A percentile compares a stretch with the other conserved stretches of the same genome.
Conservation (phyloP, 2,888 invertebrate genomes). For the Drosophila planitibia region DNA sequence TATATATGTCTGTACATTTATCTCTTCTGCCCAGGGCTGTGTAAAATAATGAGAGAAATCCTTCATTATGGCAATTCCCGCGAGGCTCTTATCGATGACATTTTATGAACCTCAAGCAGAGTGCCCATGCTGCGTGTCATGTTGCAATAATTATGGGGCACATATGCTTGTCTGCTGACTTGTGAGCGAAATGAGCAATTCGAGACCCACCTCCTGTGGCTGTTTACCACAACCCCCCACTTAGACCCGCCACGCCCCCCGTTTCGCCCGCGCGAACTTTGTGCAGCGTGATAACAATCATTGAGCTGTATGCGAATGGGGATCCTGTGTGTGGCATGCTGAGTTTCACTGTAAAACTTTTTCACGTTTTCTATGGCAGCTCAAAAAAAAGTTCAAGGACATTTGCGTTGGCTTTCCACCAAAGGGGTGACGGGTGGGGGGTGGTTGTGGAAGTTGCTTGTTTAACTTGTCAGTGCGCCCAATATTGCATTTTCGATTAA, state of each 20-base stretch:
- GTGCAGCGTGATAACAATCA: constrained; percentile 76
- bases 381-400: constrained; percentile 73
- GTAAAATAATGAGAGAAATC: constrained; percentile 12
- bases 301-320: constrained; percentile 12
- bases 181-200: constrained; percentile 63
- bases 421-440: background rate
- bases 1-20: background rate
- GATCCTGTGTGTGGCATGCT: background rate
- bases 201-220: constrained; percentile 23
- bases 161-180: constrained; percentile 54
- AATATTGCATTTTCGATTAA: constrained; percentile 76
- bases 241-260: background rate
- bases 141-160: constrained; percentile 74
- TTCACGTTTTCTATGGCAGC: constrained; percentile 45
- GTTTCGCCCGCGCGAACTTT: constrained; percentile 49
- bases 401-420: constrained; percentile 26
- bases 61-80: constrained; percentile 48
- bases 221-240: background rate
- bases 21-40: constrained; percentile 2
- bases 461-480: constrained; percentile 52
- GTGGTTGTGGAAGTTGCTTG: constrained; percentile 22
- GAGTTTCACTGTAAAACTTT: constrained; percentile 25
- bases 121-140: constrained; percentile 56
- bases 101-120: constrained; percentile 34
- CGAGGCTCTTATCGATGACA: constrained; percentile 53